A percentile compares a stretch with the other conserved stretches of the same genome.
Evolutionary conservation across 1,140 invertebrate genomes (phyloP).

Genomic region (Sitobion miscanthi): DNA sequence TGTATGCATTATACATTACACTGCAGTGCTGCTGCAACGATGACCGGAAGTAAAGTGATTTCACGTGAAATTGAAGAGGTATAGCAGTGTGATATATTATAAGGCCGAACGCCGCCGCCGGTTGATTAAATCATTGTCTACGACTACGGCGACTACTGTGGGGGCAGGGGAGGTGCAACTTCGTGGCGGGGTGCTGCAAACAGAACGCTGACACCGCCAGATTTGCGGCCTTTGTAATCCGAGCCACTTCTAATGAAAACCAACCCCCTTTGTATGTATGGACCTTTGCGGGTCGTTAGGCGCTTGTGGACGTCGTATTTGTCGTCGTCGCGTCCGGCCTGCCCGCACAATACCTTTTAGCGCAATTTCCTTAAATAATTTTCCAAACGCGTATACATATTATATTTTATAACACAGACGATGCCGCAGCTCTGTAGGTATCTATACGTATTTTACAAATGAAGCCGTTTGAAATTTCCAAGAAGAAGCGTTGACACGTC

Average conservation of each 20-base stretch:
- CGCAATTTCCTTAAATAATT: not conserved
- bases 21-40: conserved; percentile 5
- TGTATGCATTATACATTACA: conserved; percentile 51
- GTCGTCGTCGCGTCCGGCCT: not conserved
- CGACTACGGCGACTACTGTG: not conserved
- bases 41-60: conserved; percentile 25
- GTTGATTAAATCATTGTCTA: conserved; percentile 51
- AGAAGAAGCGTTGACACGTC: not conserved
- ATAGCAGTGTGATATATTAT: not conserved
- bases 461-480: not conserved
- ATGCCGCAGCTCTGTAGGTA: not conserved
- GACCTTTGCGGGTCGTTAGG: conserved; percentile 28
- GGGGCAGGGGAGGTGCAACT: not conserved
- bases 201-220: not conserved
- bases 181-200: not conserved
- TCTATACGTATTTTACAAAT: not conserved
- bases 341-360: not conserved
- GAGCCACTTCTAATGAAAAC: conserved; percentile 43
- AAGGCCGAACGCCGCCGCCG: not conserved
- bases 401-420: not conserved
- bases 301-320: not conserved
- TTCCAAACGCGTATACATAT: not conserved
- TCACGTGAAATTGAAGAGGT: conserved; percentile 30
- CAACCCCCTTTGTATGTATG: not conserved
- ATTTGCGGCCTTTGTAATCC: conserved; percentile 35